Conservation (phyloP, 2,888 invertebrate species). For the Steromphala cineraria region DNA sequence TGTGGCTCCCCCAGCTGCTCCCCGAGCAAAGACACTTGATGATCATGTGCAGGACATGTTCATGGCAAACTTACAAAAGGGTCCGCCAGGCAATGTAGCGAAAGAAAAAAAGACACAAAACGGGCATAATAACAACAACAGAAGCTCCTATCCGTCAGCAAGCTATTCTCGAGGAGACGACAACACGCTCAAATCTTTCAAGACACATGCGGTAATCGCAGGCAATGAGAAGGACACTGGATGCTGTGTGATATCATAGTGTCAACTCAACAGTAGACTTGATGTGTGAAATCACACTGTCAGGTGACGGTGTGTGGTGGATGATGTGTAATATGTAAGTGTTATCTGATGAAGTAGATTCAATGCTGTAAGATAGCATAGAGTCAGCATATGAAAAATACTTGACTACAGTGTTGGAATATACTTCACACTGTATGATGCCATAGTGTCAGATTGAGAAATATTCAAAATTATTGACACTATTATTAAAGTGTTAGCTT, state of each 20-base stretch:
- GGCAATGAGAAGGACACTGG: constrained; percentile 60
- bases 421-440: no score
- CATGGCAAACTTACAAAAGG: constrained; percentile 48
- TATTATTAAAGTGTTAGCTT: no score
- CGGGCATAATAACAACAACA: constrained; percentile 51
- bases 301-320: no score
- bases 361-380: no score
- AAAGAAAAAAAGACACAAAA: constrained; percentile 56
- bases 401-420: no score
- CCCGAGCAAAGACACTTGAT: constrained; percentile 43
- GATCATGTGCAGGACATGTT: constrained; percentile 64
- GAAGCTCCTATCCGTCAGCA: constrained; percentile 22
- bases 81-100: constrained; percentile 17
- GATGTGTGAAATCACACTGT: no score
- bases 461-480: no score
- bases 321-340: no score
- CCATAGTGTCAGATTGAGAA: no score
- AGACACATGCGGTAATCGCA: constrained; percentile 51
- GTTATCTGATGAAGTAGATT: no score
- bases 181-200: not conserved
- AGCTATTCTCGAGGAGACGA: not conserved
- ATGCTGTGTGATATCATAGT: constrained; percentile 60
- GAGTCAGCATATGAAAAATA: no score
- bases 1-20: not conserved
- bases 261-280: constrained; percentile 37